Evolutionary conservation across 2,113 vertebrate genomes (phyloP).

Genomic region (Mustela lutreola): DNA sequence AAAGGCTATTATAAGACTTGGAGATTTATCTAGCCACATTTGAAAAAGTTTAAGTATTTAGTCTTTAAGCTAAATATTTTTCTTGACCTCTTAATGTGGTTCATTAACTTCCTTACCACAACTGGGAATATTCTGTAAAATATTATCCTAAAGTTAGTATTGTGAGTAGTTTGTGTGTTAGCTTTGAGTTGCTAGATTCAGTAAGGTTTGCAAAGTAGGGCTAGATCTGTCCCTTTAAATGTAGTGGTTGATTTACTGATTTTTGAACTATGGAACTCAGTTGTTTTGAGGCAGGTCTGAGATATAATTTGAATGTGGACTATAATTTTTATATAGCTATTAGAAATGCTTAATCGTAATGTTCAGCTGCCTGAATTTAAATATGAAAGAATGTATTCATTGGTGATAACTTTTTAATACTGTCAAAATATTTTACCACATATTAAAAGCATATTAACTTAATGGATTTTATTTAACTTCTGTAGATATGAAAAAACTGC

Average conservation of each 20-base stretch:
- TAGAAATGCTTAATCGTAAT: conserved; percentile 4
- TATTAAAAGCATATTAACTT: conserved; percentile 50
- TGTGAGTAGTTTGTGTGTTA: not conserved
- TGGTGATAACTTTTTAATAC: conserved; percentile 32
- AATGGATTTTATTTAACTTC: conserved; percentile 55
- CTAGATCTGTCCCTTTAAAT: not conserved
- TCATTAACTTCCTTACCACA: conserved; percentile 30
- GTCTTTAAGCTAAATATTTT: conserved; percentile 27
- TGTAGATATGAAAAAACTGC: conserved; percentile 97
- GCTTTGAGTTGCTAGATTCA: not conserved
- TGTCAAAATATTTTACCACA: not conserved
- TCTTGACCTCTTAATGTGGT: conserved; percentile 38
- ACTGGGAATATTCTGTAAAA: not conserved
- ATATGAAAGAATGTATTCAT: not conserved
- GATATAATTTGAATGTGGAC: not conserved
- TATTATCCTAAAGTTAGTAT: not conserved
- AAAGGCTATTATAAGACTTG: not conserved
- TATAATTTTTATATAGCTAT: not conserved
- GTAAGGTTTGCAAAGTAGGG: not conserved
- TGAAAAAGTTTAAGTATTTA: not conserved
- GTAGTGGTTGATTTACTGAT: not conserved
- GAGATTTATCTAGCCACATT: not conserved
- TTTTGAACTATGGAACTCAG: not conserved
- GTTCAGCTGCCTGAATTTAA: not conserved
- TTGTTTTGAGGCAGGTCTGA: not conserved